phyloP scores from a whole-genome alignment of 2,888 invertebrate genomes.

The Apamea epomidion region DNA sequence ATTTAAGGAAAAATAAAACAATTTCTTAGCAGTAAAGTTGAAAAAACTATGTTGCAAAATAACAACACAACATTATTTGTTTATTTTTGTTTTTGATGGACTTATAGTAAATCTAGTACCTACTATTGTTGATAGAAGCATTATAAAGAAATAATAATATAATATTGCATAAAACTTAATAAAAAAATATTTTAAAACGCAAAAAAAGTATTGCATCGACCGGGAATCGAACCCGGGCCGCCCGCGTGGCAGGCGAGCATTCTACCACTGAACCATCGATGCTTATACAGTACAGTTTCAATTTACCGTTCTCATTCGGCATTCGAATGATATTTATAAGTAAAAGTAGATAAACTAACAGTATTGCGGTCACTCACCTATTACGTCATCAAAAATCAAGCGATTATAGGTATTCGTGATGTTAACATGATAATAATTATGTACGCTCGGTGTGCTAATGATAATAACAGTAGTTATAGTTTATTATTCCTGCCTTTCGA shows the following conservation, averaged over 20 bases:
- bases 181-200: slow-evolving; percentile 20
- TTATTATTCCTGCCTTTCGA: neutral
- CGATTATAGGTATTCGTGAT: neutral
- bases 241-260: slow-evolving; percentile 91
- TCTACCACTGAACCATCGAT: slow-evolving; percentile 91
- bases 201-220: slow-evolving; percentile 84
- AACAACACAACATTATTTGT: neutral
- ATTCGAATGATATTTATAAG: neutral
- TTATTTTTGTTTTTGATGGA: neutral
- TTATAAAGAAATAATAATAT: neutral
- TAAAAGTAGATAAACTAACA: neutral
- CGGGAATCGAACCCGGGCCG: slow-evolving; percentile 90
- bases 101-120: neutral
- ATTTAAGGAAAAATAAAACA: neutral
- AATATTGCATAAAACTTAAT: neutral
- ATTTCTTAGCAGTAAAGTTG: neutral
- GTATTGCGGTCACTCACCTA: slow-evolving; percentile 14
- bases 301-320: slow-evolving; percentile 41
- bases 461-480: neutral
- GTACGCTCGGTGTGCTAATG: neutral
- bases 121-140: no score
- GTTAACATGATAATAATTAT: neutral
- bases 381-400: slow-evolving; percentile 5
- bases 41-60: neutral
- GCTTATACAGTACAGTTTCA: slow-evolving; percentile 61